Base-by-base conservation (phyloP, 2,797 vertebrate species). In the Myoxocephalus aenaeus region DNA sequence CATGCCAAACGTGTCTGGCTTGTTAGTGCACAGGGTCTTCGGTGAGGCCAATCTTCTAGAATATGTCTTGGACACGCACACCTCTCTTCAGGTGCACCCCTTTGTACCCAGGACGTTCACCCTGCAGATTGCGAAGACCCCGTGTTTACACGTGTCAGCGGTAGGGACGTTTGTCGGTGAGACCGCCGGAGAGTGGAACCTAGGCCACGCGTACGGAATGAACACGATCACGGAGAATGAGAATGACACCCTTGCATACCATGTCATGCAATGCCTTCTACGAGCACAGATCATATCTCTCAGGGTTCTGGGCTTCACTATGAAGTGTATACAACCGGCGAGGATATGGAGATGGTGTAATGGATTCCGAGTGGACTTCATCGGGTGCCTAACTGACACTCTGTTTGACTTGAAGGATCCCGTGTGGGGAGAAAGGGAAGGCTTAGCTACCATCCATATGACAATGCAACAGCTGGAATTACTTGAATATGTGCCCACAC, bases 301-400 rank as follows among this genome's bases (percentile, higher is more conserved):
- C 42, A 48, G 20, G 54, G 12, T 75, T 6, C 64, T 75, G 20
- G 64, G 73, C 11, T 75, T 67, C 54, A 29, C 73, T 20, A 9
- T 67, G 64, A 66, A 50, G 64, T 59, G n/a, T 15, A 59, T 75
- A 58, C 73, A 75, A 59, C 73, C 64, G 1, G 73, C 73, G 3
- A 58, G 73, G 56, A 50, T 75, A 40, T 75, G 51, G 61, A 34
- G 27, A 57, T 46, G 51, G 61, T 4, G 25, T 4, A 11, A 27
- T 22, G 62, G 71, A 22, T 74, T 74, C 62, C 65, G 71, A 46
- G 17, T 34, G 25, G 50, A 51, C n/a, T 11, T 22, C n/a, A 22
- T 51, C n/a, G n/a, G 9, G 3, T 51, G 50, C 10, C 9, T 51
- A n/a, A 10, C n/a, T 51, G 50, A 51, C n/a, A 51, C n/a, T 22